phyloP scores from a whole-genome alignment of 2,113 vertebrate species.

The Ictalurus furcatus region DNA sequence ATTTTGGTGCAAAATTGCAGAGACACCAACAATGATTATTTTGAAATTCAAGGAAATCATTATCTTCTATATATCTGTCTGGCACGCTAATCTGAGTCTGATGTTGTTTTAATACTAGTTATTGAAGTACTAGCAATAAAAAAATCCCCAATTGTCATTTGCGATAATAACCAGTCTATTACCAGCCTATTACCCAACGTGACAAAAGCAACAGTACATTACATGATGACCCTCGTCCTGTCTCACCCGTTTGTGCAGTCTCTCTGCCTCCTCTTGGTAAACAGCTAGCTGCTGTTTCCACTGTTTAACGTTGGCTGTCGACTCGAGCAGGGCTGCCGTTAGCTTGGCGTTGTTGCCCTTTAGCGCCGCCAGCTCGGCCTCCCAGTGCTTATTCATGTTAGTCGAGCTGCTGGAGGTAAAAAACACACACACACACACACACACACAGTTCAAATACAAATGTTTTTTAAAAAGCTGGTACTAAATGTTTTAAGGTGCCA shows the following conservation, averaged over 20 bases:
- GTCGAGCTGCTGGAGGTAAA: constrained; percentile 58
- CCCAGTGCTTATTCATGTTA: constrained; percentile 90
- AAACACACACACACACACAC: neutral
- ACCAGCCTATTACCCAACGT: neutral
- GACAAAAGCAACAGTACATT: neutral
- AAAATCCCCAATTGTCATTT: neutral
- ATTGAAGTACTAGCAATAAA: neutral
- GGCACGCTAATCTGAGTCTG: neutral
- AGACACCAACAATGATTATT: neutral
- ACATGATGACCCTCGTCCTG: neutral
- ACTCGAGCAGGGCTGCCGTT: constrained; percentile 95
- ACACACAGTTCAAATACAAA: neutral
- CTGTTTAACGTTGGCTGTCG: constrained; percentile 98
- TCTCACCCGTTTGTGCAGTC: constrained; percentile 89
- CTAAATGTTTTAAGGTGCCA: neutral
- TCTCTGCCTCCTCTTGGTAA: constrained; percentile 95
- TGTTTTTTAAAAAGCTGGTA: neutral
- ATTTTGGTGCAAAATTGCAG: neutral
- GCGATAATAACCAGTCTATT: neutral
- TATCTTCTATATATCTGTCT: neutral
- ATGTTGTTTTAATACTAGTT: neutral
- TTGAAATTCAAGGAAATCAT: neutral
- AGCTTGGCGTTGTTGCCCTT: constrained; percentile 98
- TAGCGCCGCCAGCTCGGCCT: constrained; percentile 91
- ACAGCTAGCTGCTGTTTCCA: constrained; percentile 97